Conservation (phyloP, 2,888 invertebrate genomes). For the Punctoribates punctum region DNA sequence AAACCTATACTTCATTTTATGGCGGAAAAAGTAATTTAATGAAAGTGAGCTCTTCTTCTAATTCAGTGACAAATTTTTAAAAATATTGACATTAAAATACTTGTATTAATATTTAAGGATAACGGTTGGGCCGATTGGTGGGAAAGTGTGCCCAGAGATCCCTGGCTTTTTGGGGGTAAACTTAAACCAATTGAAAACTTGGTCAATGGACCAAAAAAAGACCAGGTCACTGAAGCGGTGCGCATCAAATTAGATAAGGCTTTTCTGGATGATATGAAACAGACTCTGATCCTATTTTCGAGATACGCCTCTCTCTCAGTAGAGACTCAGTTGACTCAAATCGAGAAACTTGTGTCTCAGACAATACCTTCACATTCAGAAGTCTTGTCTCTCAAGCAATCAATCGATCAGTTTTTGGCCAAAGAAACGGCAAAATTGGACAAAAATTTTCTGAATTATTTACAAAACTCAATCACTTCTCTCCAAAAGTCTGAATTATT, state of each 20-base stretch:
- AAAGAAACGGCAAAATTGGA: constrained; percentile 30
- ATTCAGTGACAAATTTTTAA: too few species aligned
- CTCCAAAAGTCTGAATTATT: constrained; percentile 30
- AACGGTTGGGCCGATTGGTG: constrained; percentile 38
- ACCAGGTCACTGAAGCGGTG: constrained; percentile 25
- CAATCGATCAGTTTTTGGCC: constrained; percentile 24
- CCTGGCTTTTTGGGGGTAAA: constrained; percentile 41
- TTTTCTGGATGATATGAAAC: constrained; percentile 31
- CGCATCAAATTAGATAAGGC: constrained; percentile 24
- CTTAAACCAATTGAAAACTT: constrained; percentile 38
- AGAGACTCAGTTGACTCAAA: neutral
- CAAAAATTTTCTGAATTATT: constrained; percentile 7
- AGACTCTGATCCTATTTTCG: constrained; percentile 2
- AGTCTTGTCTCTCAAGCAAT: neutral
- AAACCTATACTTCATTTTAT: constrained; percentile 18
- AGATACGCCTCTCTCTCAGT: neutral
- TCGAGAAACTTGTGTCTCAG: neutral
- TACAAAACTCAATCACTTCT: neutral
- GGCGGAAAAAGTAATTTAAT: constrained; percentile 41
- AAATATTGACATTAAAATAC: too few species aligned
- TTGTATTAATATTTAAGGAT: too few species aligned
- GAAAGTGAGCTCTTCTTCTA: neutral
- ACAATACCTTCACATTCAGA: neutral
- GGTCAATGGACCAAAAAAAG: constrained; percentile 22
- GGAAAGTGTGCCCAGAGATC: constrained; percentile 35